These are phyloP conservation scores for Echiichthys vipera DNA, from an alignment of 2,797 vertebrate genomes.

Conservation along the genomic window DNA sequence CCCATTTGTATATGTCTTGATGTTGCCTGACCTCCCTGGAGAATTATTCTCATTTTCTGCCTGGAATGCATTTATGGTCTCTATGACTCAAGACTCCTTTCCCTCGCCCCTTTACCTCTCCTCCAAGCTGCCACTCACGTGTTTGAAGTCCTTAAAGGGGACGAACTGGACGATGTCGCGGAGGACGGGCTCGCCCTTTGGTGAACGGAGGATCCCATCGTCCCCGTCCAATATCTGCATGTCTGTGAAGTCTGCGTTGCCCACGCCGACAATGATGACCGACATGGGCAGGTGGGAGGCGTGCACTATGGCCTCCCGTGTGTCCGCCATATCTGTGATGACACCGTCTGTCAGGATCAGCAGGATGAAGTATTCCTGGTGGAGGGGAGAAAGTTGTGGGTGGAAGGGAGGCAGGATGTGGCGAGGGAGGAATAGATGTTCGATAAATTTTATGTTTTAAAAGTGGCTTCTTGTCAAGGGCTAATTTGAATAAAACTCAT, in stretches of 20 bases:
- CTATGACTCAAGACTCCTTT: background rate
- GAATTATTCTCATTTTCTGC: constrained; percentile 14
- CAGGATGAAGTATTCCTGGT: constrained; percentile 98
- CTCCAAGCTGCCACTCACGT: constrained; percentile 83
- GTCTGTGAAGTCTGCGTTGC: constrained; percentile 98
- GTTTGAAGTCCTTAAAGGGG: constrained; percentile 99
- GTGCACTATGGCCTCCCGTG: constrained; percentile 96
- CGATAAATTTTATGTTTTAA: constrained; percentile 39
- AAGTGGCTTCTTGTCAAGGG: constrained; percentile 46
- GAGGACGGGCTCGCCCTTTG: constrained; percentile 96
- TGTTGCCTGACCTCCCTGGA: constrained; percentile 10
- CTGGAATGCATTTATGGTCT: constrained; percentile 1
- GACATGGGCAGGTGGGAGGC: constrained; percentile 99
- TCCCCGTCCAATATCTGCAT: constrained; percentile 99
- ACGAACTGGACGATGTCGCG: constrained; percentile 99
- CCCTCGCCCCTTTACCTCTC: background rate
- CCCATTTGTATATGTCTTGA: constrained; percentile 22
- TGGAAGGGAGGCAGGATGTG: background rate
- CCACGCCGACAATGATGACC: constrained; percentile 97
- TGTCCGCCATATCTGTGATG: constrained; percentile 99
- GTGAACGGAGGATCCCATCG: constrained; percentile 96
- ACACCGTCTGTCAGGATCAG: constrained; percentile 98
- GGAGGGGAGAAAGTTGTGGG: background rate
- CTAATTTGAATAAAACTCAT: constrained; percentile 76
- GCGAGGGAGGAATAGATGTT: constrained; percentile 24